Evolutionary conservation across 1,140 invertebrate genomes (phyloP), one percentile per base, ranked within the genome.

Genomic region (Drosophila neocordata): DNA sequence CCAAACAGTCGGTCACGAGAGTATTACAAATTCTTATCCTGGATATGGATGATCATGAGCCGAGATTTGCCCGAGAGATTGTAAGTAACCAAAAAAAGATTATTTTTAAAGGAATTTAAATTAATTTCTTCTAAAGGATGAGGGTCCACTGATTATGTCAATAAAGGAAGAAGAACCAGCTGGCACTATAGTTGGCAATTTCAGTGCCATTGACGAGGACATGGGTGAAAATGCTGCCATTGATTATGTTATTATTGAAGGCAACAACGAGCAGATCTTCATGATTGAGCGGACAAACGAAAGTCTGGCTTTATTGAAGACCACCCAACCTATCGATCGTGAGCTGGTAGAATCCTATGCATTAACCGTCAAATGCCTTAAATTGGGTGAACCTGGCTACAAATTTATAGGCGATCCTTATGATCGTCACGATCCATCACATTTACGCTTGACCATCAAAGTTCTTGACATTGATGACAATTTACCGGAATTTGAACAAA

Each of bases 31-130:
- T 97, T 0, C 93, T 93, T 12, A 93, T 97, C 0, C 93, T 94
- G 2, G 96, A 97, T 76, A 94, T 96, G 9, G 96, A 97, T 74
- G 96, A 97, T 82, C 95, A 97, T 75, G 94, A 95, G 58, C 96
- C 96, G 0, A 92, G 94, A 55, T 97, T 97, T 68, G 93, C 93
- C 6, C 93, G 96, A 72, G 94, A 93, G 51, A 82, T 95, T 59
- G 96, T 96, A 80, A 95, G 93, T 60, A 20, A 27, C 44, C 37
- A 48, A 6, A 6, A 0, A 1, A 7, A 12, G 0, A 15, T 56
- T 56, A 1, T 9, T 0, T 1, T 1, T 0, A 18, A 0, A 27
- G 22, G n/a, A 35, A 15, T 44, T 38, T 18, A 20, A 11, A 13
- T 1, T 5, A 8, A 22, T 37, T n/a, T 4, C 18, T 22, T 27